phyloP scores from a whole-genome alignment of 2,797 vertebrate species.

The Okamejei kenojei region DNA sequence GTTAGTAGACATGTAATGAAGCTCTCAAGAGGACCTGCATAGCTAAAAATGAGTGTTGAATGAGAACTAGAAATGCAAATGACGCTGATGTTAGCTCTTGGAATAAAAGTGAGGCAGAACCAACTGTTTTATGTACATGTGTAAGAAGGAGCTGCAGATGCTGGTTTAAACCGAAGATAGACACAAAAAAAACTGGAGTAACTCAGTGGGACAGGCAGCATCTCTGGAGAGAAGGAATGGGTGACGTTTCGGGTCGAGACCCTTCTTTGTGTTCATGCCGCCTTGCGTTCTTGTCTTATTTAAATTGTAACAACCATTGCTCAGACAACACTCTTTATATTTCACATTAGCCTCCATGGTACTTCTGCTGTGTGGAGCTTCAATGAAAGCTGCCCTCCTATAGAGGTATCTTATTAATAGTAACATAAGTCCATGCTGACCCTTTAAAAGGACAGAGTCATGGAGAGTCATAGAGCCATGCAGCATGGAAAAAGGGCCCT shows the following conservation, averaged over 20 bases:
- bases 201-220: too few relatives aligned
- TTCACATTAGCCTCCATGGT: not conserved
- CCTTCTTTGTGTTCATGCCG: not conserved
- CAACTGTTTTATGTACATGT: not conserved
- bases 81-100: not conserved
- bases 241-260: too few relatives aligned
- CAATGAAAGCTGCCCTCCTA: not conserved
- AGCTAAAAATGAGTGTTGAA: not conserved
- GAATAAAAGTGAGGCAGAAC: not conserved
- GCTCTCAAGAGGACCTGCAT: slow-evolving; percentile 7
- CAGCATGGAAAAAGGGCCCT: too few relatives aligned
- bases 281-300: not conserved
- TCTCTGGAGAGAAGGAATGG: too few relatives aligned
- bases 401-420: not conserved
- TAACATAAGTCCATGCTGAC: not conserved
- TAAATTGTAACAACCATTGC: too few relatives aligned
- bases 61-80: slow-evolving; percentile 24
- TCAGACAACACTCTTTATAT: not conserved
- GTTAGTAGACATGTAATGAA: slow-evolving; percentile 26
- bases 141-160: too few relatives aligned
- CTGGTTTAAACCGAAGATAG: too few relatives aligned
- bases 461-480: too few relatives aligned
- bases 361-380: not conserved
- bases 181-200: too few relatives aligned
- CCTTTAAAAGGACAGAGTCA: not conserved